A percentile compares a stretch with the other conserved stretches of the same genome.
Evolutionary conservation across 2,797 vertebrate genomes (phyloP).

Genomic region (Karalla daura): DNA sequence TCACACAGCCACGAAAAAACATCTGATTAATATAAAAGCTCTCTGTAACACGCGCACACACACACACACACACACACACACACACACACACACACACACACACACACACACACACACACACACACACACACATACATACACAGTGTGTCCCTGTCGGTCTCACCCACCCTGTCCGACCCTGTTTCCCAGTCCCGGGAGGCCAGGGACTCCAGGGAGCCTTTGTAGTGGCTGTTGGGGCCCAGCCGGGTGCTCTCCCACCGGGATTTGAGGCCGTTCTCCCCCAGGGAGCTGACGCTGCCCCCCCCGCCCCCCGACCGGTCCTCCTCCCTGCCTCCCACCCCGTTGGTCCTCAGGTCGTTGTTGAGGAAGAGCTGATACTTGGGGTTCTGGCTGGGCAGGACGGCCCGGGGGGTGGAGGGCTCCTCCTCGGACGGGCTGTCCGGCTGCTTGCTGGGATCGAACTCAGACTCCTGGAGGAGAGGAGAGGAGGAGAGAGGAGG

Average conservation of each 20-base stretch:
- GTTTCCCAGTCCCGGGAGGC: constrained; percentile 75
- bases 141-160: neutral
- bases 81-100: neutral
- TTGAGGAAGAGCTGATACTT: constrained; percentile 78
- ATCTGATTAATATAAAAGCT: constrained; percentile 10
- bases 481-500: neutral
- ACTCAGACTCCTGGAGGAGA: constrained; percentile 74
- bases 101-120: constrained; percentile 14
- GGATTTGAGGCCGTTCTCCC: constrained; percentile 66
- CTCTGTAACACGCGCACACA: neutral
- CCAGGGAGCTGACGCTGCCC: constrained; percentile 20
- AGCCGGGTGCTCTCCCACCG: constrained; percentile 68
- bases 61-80: constrained; percentile 6
- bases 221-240: constrained; percentile 63
- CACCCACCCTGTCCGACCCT: constrained; percentile 73
- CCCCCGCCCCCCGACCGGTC: constrained; percentile 51
- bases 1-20: neutral
- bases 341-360: constrained; percentile 70
- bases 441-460: constrained; percentile 65
- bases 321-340: constrained; percentile 62
- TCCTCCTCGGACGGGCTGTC: constrained; percentile 74
- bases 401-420: constrained; percentile 36
- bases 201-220: constrained; percentile 80
- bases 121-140: neutral
- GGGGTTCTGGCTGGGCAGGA: constrained; percentile 43